Base-by-base conservation (phyloP, 2,797 vertebrate genomes). In the Pipistrellus kuhlii region DNA sequence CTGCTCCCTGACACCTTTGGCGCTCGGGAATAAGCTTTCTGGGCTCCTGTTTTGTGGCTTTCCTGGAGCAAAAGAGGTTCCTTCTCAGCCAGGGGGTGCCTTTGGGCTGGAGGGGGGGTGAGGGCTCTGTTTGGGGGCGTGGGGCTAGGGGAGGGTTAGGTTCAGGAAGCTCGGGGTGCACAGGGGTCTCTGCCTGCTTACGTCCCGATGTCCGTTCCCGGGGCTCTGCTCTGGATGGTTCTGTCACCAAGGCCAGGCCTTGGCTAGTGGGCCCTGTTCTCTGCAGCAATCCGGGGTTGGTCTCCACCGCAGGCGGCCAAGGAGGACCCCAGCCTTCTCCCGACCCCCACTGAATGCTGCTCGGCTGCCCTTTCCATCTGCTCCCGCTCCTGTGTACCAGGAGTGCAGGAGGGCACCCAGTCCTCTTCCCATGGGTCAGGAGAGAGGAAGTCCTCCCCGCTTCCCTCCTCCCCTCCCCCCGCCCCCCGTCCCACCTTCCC, bases 311-410 rank as follows among this genome's bases (percentile, higher is more conserved):
- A 2, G 8, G 44, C 0, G 2, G 32, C 53, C 2, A 25, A 32
- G 8, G 2, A 11, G 7, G 30, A 25, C 44, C 64, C 18, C 23
- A 1, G 55, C 2, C 55, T 38, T 30, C 18, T 6, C 35, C 27
- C 44, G 0, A 0, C 8, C 4, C 69, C 38, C 64, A 13, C 0
- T 0, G 2, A 6, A 0, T 35, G 44, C 77, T 4, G 27, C 55
- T 17, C 2, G 1, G 30, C 21, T 5, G 14, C 71, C 32, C 20
- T 25, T 27, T 15, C 85, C 2, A 53, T 32, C 20, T 0, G 25
- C 1, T 4, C 18, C 75, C 32, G 41, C 30, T 30, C 1, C 0
- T 0, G 1, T 11, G 57, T 30, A 46, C 4, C 0, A 1, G 30
- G 10, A 6, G 12, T 8, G 3, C 6, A 2, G 32, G 4, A 1